A percentile compares a stretch with the other conserved stretches of the same genome.
Evolutionary conservation across 2,113 vertebrate species (phyloP).

Genomic region (Trochalopteron elliotii): DNA sequence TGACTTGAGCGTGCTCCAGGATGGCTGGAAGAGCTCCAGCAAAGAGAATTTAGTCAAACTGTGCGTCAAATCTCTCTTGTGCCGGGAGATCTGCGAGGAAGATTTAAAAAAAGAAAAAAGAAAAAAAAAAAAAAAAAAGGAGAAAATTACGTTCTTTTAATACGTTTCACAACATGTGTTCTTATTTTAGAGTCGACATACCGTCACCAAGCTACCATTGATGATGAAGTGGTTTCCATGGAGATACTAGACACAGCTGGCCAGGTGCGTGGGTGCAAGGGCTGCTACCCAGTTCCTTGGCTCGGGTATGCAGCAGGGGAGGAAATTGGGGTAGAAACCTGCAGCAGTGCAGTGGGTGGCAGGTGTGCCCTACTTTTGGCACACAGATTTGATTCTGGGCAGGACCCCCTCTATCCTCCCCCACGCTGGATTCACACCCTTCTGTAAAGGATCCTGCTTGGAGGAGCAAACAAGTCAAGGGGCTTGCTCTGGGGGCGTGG

Average conservation of each 20-base stretch:
- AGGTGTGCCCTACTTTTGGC: not conserved
- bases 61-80: not conserved
- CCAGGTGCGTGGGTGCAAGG: slow-evolving; percentile 80
- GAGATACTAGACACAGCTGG: slow-evolving; percentile 98
- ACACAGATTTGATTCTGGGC: not conserved
- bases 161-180: not conserved
- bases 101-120: not conserved
- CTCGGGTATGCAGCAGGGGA: not conserved
- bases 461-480: not conserved
- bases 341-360: not conserved
- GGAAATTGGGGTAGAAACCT: not conserved
- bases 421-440: not conserved
- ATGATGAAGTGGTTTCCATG: slow-evolving; percentile 96
- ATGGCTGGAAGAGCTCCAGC: not conserved
- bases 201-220: slow-evolving; percentile 94
- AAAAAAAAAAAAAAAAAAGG: no score
- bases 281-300: not conserved
- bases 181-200: slow-evolving; percentile 90
- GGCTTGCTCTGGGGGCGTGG: not conserved
- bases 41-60: not conserved
- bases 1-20: not conserved
- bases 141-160: not conserved
- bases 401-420: not conserved
- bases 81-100: not conserved
- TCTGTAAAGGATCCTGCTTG: not conserved